Percentiles rank a stretch among this genome's conserved stretches.
Conservation (phyloP, 1,140 invertebrate species). For the Lepidotrigona ventralis region DNA sequence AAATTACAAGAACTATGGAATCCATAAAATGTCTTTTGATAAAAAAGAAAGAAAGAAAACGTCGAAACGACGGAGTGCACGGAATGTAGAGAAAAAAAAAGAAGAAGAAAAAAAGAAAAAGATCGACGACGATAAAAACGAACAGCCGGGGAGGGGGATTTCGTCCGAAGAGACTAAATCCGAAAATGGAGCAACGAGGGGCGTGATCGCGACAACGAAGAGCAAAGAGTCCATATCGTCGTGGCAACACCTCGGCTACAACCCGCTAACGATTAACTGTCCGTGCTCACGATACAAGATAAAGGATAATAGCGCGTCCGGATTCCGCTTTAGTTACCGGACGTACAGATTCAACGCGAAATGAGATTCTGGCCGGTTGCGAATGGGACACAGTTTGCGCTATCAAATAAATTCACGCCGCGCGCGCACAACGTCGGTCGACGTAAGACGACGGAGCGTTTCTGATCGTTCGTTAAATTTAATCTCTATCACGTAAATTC, state of each 20-base stretch:
- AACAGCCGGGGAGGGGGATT: no score
- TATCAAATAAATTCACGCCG: slow-evolving; percentile 31
- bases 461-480: slow-evolving; percentile 26
- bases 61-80: neutral
- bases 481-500: slow-evolving; percentile 27
- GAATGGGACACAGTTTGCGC: neutral
- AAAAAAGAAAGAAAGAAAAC: neutral
- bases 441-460: slow-evolving; percentile 1
- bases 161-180: neutral
- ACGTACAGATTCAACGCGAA: slow-evolving; percentile 58
- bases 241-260: slow-evolving; percentile 35
- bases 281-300: slow-evolving; percentile 54
- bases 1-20: neutral
- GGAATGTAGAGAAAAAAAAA: no score
- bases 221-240: slow-evolving; percentile 35
- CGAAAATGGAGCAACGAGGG: neutral
- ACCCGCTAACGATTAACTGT: slow-evolving; percentile 57
- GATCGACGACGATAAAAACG: neutral
- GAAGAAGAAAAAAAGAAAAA: neutral
- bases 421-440: neutral
- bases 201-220: neutral
- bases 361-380: slow-evolving; percentile 57
- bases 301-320: slow-evolving; percentile 53
- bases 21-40: neutral
- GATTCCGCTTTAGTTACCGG: slow-evolving; percentile 51